Evolutionary conservation across 2,113 vertebrate genomes (phyloP).

Genomic region (Lophura nycthemera): DNA sequence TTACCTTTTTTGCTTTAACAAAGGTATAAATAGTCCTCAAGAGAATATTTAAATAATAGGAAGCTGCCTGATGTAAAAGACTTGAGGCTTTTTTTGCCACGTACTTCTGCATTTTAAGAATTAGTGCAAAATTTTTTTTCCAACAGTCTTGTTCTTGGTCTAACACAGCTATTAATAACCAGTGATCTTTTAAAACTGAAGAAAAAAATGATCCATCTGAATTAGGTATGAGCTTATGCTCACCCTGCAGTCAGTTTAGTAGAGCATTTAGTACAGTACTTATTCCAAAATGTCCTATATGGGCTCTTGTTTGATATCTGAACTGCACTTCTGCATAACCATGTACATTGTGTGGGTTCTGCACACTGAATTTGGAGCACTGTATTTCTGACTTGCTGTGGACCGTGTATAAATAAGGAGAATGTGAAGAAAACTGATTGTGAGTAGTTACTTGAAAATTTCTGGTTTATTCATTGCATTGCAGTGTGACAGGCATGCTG

Average conservation of each 20-base stretch:
- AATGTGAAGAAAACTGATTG: background rate
- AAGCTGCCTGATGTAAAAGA: background rate
- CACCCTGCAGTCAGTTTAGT: background rate
- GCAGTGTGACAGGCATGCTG: background rate
- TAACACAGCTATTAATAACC: background rate
- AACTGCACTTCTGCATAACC: background rate
- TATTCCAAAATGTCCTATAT: background rate
- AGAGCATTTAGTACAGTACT: background rate
- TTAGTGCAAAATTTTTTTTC: background rate
- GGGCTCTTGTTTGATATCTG: background rate
- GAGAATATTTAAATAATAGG: background rate
- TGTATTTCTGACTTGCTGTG: background rate
- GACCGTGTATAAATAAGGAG: background rate
- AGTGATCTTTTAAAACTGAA: background rate
- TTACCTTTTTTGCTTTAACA: background rate
- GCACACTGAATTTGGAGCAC: background rate
- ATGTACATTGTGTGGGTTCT: background rate
- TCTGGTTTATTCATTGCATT: background rate
- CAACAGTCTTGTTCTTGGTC: background rate
- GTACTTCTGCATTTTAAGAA: background rate
- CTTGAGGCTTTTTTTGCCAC: background rate
- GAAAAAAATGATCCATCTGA: background rate
- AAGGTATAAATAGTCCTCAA: background rate
- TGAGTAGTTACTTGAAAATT: background rate
- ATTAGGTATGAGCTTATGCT: background rate